Percentiles rank a stretch among this genome's conserved stretches.
phyloP scores from a whole-genome alignment of 2,113 vertebrate species.

The Eonycteris spelaea region DNA sequence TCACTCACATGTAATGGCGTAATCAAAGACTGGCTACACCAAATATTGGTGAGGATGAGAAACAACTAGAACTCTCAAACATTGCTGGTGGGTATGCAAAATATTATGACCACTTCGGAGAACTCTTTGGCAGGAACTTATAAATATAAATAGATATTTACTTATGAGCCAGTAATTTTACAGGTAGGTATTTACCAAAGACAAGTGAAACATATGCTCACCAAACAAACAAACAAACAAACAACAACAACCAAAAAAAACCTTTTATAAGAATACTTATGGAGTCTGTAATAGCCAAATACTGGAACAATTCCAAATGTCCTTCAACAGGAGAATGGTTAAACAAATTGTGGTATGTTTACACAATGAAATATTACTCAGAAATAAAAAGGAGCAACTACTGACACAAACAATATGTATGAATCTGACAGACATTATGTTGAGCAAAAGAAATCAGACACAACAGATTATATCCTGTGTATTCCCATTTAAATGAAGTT shows the following conservation, averaged over 20 bases:
- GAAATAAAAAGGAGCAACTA: not conserved
- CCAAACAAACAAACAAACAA: too few relatives aligned
- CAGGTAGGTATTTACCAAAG: not conserved
- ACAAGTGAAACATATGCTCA: not conserved
- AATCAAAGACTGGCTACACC: not conserved
- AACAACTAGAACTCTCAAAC: not conserved
- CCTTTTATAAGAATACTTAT: not conserved
- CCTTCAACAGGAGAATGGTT: not conserved
- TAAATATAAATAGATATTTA: not conserved
- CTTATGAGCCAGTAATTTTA: not conserved
- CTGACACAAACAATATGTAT: not conserved
- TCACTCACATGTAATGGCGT: not conserved
- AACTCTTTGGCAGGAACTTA: not conserved
- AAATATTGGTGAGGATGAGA: not conserved
- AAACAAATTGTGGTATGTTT: not conserved
- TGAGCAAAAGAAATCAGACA: not conserved
- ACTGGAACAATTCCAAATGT: not conserved
- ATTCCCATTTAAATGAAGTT: not conserved
- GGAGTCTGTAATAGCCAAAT: not conserved
- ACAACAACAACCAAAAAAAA: not conserved
- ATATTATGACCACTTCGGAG: not conserved
- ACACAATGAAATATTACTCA: not conserved
- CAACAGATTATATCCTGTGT: not conserved
- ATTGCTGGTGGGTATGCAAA: not conserved
- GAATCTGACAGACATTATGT: not conserved